Base-by-base conservation (phyloP, 2,797 vertebrate species). In the Semaprochilodus insignis region DNA sequence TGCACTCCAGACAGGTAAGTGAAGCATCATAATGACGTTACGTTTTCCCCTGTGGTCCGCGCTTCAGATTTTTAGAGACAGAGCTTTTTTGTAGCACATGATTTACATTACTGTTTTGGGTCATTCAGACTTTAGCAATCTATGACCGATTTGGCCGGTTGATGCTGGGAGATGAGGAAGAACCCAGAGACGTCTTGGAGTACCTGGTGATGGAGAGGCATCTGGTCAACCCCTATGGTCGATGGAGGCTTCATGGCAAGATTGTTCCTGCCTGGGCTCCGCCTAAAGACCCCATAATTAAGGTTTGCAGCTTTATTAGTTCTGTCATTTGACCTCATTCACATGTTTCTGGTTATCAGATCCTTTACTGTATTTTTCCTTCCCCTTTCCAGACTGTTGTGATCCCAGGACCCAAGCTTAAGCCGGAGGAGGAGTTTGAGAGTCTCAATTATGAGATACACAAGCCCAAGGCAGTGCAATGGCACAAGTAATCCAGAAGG, bases 61-160 rank as follows among this genome's bases (percentile, higher is more conserved):
- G 74, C 14, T 1, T n/a, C 31, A 21, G 48, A 40, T 17, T 27
- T 51, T 52, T 19, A 40, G 54, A n/a, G 4, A 14, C 62, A 63
- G 54, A 4, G 19, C 3, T 31, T 69, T 48, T 69, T 69, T 23
- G 1, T 44, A 36, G 65, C 34, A 51, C 13, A 7, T 0, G 1
- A 23, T 65, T n/a, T 1, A 77, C 36, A 8, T 31, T 14, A 57
- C 25, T 25, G 14, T 65, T 34, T 19, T 62, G 55, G 6, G 40
- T 71, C 63, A 63, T 15, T 82, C 78, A 99, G 98, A 95, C 86
- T 8, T 88, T 99, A 84, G 96, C 97, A 1, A 93, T 99, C 83
- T 99, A 98, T 1, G 98, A 99, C 90, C 97, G 96, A 27, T 99
- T 99, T 76, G 98, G 98, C 54, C 91, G 97, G 10, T 90, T 99